Base-by-base conservation (phyloP, 2,888 invertebrate genomes). In the Stegophylla sp. region DNA sequence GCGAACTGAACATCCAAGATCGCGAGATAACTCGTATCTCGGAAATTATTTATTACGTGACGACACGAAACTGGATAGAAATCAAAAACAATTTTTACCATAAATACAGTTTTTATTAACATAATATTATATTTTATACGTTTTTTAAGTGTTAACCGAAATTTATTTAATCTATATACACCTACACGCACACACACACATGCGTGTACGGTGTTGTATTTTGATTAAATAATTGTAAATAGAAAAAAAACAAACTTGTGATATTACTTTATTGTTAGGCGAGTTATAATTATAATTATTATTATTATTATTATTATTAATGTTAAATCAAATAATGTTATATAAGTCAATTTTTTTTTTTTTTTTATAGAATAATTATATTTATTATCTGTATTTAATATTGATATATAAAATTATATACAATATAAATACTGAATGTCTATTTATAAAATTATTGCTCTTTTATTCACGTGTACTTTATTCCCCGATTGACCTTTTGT, bases 221-320 rank as follows among this genome's bases (percentile, higher is more conserved):
- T 59, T 56, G 45, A 13, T 43, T 67, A 43, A 77, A 67, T 67
- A 77, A 67, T 67, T 67, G 77, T 67, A 77, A 77, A 79, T 71
- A n/a, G n/a, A n/a, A n/a, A n/a, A n/a, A 79, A 59, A 79, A 61
- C 69, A 15, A 79, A 79, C 79, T 48, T 79, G 79, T 79, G 79
- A 79, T 79, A 79, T 69, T 79, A 79, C 71, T 79, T 79, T 79
- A 79, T 79, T 79, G 61, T 69, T 71, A 79, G 26, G 23, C 23
- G 20, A 20, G 43, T 51, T 66, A 17, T 43, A 43, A 43, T n/a
- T 43, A 13, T 63, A 15, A 34, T 28, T 12, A 51, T 51, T 51
- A 51, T 51, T 51, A 51, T 59, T 26, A n/a, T n/a, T n/a, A n/a
- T n/a, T n/a, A n/a, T 34, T 7, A 34, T 34, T 34, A 3, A 10